These are phyloP conservation scores for Rhinopomastus cyanomelas DNA, from an alignment of 2,113 vertebrate species.

Conservation along the genomic window DNA sequence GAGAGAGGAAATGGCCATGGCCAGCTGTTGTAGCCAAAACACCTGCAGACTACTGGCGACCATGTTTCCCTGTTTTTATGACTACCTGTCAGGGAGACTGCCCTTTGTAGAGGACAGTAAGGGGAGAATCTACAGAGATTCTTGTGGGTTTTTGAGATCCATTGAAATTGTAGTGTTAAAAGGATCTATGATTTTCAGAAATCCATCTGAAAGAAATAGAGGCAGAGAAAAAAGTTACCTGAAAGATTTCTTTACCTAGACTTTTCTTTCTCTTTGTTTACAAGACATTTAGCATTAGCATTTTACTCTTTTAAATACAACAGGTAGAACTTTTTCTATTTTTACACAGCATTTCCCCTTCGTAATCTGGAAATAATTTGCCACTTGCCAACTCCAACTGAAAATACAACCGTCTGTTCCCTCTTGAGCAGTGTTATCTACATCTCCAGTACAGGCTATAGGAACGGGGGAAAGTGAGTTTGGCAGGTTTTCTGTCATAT, in stretches of 20 bases:
- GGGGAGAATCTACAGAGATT: not conserved
- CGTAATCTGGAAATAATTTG: not conserved
- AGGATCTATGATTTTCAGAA: not conserved
- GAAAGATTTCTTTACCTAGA: not conserved
- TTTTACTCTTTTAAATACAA: not conserved
- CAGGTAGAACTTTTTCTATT: not conserved
- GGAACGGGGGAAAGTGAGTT: not conserved
- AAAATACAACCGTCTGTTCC: not conserved
- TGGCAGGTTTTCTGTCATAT: not conserved
- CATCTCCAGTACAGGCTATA: not conserved
- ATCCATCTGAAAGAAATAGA: not conserved
- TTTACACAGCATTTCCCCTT: not conserved
- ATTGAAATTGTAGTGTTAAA: not conserved
- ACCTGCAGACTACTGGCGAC: not conserved
- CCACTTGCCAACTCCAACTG: conserved; percentile 4
- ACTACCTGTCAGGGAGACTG: not conserved
- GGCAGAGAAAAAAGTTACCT: not conserved
- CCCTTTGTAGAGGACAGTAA: not conserved
- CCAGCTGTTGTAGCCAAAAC: not conserved
- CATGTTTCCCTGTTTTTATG: not conserved
- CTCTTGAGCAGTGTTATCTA: not conserved
- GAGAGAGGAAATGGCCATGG: not conserved
- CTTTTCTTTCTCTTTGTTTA: not conserved
- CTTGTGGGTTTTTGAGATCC: not conserved
- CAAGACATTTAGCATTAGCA: not conserved